Base-by-base conservation (phyloP, 2,797 vertebrate genomes). In the Labeo calbasu region DNA sequence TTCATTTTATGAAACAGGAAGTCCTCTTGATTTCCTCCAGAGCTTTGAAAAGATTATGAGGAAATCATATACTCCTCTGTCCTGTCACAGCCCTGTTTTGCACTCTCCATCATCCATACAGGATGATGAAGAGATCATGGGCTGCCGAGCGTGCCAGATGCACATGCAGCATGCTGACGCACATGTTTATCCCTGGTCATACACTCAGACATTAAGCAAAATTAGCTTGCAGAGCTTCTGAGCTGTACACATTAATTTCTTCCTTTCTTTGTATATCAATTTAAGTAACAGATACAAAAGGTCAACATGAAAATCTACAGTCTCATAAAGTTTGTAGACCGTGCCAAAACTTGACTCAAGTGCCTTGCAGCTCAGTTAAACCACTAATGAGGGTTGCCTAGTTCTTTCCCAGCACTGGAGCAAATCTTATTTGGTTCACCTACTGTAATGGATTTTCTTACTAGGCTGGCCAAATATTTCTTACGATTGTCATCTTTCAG, bases 271-370 rank as follows among this genome's bases (percentile, higher is more conserved):
- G n/a, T 19, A 25, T 69, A 25, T 77, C 51, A 68, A 28, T 73
- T 73, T 77, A 36, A 69, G 40, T 73, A 77, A 82, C 82, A 59
- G 25, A 72, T 61, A 65, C 63, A 78, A 77, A 82, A 82, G 59
- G 55, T 81, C 72, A 76, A 8, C 57, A 79, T 72, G 36, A 82
- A 70, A 82, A 73, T 66, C 66, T 88, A 65, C 68, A 75, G 23
- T n/a, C 77, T 84, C 40, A 48, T 88, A 82, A 86, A 79, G 59
- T 79, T 14, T 51, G 46, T 10, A 32, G 6, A 71, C 10, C 21
- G 2, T 86, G 79, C 85, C 85, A 86, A 69, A 79, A 14, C 57
- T 65, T 88, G 85, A 88, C 82, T 86, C 82, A 71, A 70, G 53
- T 77, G 79, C 80, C 81, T 59, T 80, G 73, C 70, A 85, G 79